Conservation (phyloP, 1,140 invertebrate genomes). For the Aphidius gifuensis region DNA sequence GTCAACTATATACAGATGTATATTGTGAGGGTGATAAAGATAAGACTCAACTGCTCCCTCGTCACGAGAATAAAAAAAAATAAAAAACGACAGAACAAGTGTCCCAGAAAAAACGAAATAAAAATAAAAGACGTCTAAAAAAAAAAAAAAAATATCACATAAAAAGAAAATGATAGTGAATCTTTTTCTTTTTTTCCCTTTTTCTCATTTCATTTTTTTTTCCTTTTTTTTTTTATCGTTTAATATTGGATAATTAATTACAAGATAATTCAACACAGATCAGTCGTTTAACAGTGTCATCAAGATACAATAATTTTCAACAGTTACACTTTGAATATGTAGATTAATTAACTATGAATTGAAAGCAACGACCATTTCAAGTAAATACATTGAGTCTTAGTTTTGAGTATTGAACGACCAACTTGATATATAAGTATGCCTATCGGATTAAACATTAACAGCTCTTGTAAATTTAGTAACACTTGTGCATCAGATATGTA, state of each 20-base stretch:
- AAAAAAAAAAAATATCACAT: background rate
- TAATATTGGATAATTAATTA: conserved; percentile 13
- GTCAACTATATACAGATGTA: background rate
- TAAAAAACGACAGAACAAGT: background rate
- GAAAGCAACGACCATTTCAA: conserved; percentile 9
- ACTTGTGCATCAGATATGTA: too few species aligned
- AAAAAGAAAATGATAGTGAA: background rate
- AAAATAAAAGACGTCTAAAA: background rate
- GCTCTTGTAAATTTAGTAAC: too few species aligned
- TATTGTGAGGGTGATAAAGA: conserved; percentile 3
- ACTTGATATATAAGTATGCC: too few species aligned
- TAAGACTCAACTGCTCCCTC: too few species aligned
- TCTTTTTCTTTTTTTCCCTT: background rate
- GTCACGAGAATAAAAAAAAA: too few species aligned
- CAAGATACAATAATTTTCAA: conserved; percentile 13
- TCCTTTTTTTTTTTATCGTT: background rate
- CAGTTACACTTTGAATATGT: conserved; percentile 26
- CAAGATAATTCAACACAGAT: conserved; percentile 13
- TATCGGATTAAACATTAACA: too few species aligned
- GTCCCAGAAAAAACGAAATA: background rate
- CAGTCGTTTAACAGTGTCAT: background rate
- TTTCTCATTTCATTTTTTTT: background rate
- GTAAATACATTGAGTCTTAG: background rate
- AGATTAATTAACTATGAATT: conserved; percentile 20
- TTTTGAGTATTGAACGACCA: too few species aligned